These are phyloP conservation scores for Luidia sarsii DNA, from an alignment of 53 echinoderm and acorn worm genomes.

Conservation along the genomic window DNA sequence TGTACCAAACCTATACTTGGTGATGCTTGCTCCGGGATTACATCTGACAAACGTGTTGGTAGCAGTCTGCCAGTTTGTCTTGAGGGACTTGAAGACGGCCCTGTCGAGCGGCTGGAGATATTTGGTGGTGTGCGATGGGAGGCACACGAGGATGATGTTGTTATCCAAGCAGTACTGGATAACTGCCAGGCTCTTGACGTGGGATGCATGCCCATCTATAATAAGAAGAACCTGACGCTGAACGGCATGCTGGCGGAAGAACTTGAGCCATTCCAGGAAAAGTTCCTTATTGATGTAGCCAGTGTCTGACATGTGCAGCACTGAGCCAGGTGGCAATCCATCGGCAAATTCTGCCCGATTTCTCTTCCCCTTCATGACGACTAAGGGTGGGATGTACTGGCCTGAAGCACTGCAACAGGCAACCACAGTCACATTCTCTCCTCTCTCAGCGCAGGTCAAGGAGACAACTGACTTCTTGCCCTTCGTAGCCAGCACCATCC, in stretches of 20 bases:
- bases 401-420: slow-evolving; percentile 20
- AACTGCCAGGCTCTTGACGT: slow-evolving; percentile 53
- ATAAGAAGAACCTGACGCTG: slow-evolving; percentile 59
- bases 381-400: no score
- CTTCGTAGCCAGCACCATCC: slow-evolving; percentile 2
- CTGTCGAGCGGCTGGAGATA: slow-evolving; percentile 49
- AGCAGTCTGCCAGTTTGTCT: slow-evolving; percentile 14
- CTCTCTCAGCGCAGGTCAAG: background rate
- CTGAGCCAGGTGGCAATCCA: no score
- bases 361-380: background rate
- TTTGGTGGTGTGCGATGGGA: slow-evolving; percentile 44
- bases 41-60: slow-evolving; percentile 39
- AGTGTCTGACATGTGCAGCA: slow-evolving; percentile 65
- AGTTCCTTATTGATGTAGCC: slow-evolving; percentile 62
- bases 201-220: slow-evolving; percentile 63
- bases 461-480: slow-evolving; percentile 14
- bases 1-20: slow-evolving; percentile 22
- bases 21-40: slow-evolving; percentile 17
- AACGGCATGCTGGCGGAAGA: slow-evolving; percentile 54
- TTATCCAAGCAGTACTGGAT: slow-evolving; percentile 21
- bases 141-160: slow-evolving; percentile 26
- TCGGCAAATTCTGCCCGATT: no score
- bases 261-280: slow-evolving; percentile 61
- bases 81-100: slow-evolving; percentile 38
- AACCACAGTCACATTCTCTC: background rate